Conservation (phyloP, 2,888 invertebrate species). For the Mythimna ferrago region DNA sequence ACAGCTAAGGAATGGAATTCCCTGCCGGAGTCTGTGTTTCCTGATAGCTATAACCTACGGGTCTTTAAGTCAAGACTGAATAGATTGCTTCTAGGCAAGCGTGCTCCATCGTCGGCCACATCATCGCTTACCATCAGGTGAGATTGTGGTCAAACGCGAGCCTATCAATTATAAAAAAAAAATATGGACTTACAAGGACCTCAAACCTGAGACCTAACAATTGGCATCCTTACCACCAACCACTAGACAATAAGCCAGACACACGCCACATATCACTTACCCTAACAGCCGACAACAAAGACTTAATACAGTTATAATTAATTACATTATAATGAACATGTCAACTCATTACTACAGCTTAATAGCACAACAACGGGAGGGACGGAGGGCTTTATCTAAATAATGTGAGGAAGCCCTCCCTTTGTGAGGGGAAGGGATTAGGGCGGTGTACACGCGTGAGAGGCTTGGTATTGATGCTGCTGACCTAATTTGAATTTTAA, state of each 20-base stretch:
- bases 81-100: too few relatives aligned
- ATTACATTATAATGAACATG: slow-evolving; percentile 62
- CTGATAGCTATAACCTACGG: too few relatives aligned
- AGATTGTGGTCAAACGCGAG: too few relatives aligned
- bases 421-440: slow-evolving; percentile 56
- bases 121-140: too few relatives aligned
- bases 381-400: slow-evolving; percentile 54
- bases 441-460: slow-evolving; percentile 14
- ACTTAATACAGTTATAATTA: slow-evolving; percentile 56
- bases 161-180: too few relatives aligned
- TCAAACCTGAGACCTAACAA: background rate
- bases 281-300: slow-evolving; percentile 42
- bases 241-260: slow-evolving; percentile 16
- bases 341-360: slow-evolving; percentile 59
- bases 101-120: too few relatives aligned
- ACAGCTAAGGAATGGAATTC: too few relatives aligned
- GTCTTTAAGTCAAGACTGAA: too few relatives aligned
- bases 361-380: slow-evolving; percentile 46
- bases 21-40: too few relatives aligned
- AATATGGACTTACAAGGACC: too few relatives aligned
- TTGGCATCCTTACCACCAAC: background rate
- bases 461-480: slow-evolving; percentile 27
- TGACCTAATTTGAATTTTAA: slow-evolving; percentile 47
- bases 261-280: slow-evolving; percentile 38
- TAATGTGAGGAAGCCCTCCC: slow-evolving; percentile 56